Conservation (phyloP, 92 coral and sea anemone species). For the Paramuricea clavata region DNA sequence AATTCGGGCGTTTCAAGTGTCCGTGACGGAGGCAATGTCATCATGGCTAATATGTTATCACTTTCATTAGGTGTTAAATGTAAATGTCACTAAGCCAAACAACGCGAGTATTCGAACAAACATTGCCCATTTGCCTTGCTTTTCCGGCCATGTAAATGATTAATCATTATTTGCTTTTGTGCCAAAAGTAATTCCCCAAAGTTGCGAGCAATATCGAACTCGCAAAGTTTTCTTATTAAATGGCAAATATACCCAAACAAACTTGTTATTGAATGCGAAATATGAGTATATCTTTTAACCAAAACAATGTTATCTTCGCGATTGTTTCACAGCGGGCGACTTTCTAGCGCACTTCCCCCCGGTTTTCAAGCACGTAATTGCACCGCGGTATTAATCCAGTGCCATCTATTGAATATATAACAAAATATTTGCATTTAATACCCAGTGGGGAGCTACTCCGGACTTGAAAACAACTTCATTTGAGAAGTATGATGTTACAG, state of each 20-base stretch:
- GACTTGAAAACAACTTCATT: background rate
- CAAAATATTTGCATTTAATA: slow-evolving; percentile 39
- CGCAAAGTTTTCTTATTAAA: background rate
- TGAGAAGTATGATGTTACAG: background rate
- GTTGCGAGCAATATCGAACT: background rate
- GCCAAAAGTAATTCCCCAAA: background rate
- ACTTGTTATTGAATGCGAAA: background rate
- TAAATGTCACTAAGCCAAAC: slow-evolving; percentile 1
- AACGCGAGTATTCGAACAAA: background rate
- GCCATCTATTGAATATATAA: slow-evolving; percentile 16
- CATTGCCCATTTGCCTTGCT: background rate
- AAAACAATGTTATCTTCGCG: background rate
- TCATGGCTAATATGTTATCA: background rate
- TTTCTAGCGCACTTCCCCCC: background rate
- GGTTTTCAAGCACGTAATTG: background rate
- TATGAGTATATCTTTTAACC: background rate
- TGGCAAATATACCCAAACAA: background rate
- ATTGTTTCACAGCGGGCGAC: slow-evolving; percentile 14
- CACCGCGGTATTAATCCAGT: background rate
- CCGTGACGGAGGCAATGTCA: too few species aligned
- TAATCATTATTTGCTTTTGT: background rate
- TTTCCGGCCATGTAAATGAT: background rate
- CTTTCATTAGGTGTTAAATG: slow-evolving; percentile 33
- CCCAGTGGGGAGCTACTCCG: background rate
- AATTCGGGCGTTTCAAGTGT: too few species aligned